Evolutionary conservation across 2,888 invertebrate genomes (phyloP), one percentile per base, ranked within the genome.

Genomic region (Melinopterus prodromus): DNA sequence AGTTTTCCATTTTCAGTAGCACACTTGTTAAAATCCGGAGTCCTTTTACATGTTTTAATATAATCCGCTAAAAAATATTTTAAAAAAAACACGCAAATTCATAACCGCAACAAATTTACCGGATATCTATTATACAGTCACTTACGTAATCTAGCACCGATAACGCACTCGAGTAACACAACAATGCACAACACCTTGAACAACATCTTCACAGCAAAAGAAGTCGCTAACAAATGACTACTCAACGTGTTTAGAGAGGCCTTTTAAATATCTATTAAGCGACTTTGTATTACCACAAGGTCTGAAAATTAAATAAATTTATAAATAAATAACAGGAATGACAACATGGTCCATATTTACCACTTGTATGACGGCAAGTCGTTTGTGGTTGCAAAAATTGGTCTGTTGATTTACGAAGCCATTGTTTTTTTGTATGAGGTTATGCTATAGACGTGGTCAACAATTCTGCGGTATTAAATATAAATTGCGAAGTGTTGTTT

Each of bases 21-120:
- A 80, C 86, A 86, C 78, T 84, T 81, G 26, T 83, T 83, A 37
- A 85, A 82, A 70, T 85, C 82, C 12, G 85, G 83, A 80, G 84
- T 83, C 6, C 80, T 77, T 15, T 75, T 82, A 71, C 86, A 86
- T 6, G 83, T 70, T 69, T 79, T 80, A n/a, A 86, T 83, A 71
- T 85, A 86, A 12, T 81, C 77, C 6, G 86, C 86, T 86, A 79
- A 53, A 53, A 53, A 53, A 38, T n/a, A n/a, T n/a, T 26, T 26
- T 2, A 26, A 26, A 26, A 3, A 26, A 3, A 26, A 26, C 26
- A 26, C 26, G 26, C 1, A 26, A 26, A 26, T 26, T 26, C 26
- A 26, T 26, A 26, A 26, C 26, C 3, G 3, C 6, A 15, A 6
- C 37, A 38, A 26, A 53, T 37, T 75, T 15, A 6, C 15, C 37